These are phyloP conservation scores for Ectobius pallidus DNA, from an alignment of 2,888 invertebrate species.

Conservation along the genomic window DNA sequence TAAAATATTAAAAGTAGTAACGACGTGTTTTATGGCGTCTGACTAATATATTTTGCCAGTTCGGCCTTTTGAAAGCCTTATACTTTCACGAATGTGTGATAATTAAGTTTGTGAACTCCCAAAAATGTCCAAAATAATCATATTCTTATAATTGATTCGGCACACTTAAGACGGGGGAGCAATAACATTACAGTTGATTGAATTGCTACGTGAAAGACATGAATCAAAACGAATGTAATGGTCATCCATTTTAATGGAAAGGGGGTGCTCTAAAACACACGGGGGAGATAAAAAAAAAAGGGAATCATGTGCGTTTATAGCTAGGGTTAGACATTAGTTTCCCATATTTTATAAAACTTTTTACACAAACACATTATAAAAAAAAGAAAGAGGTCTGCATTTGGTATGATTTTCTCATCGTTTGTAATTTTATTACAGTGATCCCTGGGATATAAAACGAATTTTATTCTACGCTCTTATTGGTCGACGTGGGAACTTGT, in stretches of 20 bases:
- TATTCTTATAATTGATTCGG: too few species aligned
- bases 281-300: not conserved
- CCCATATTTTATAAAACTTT: constrained; percentile 10
- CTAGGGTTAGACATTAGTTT: not conserved
- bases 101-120: too few species aligned
- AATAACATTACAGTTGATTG: not conserved
- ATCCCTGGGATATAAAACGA: constrained; percentile 34
- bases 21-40: too few species aligned
- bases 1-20: too few species aligned
- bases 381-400: not conserved
- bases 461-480: constrained; percentile 36
- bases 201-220: not conserved
- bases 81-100: too few species aligned
- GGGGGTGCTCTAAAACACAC: not conserved
- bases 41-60: too few species aligned
- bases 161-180: too few species aligned
- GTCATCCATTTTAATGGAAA: not conserved
- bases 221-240: not conserved
- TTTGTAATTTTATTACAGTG: constrained; percentile 31
- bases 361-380: not conserved
- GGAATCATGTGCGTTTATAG: not conserved
- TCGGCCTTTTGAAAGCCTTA: too few species aligned
- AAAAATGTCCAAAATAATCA: too few species aligned
- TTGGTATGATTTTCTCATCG: constrained; percentile 23
- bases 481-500: constrained; percentile 34